A percentile compares a stretch with the other conserved stretches of the same genome.
Evolutionary conservation across 2,888 invertebrate species (phyloP).

Genomic region (Melinaea menophilus): DNA sequence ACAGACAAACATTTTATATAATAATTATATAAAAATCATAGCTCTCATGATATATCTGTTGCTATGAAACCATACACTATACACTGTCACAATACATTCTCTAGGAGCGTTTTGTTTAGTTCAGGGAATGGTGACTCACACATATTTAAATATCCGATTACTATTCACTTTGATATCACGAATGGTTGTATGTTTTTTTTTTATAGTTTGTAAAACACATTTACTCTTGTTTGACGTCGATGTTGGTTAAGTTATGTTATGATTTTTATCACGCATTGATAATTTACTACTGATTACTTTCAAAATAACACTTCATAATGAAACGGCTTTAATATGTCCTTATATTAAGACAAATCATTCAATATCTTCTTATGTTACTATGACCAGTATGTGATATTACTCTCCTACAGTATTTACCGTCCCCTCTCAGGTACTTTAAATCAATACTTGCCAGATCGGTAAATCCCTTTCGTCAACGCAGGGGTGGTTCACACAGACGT

Average conservation of each 20-base stretch:
- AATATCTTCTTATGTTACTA: conserved; percentile 17
- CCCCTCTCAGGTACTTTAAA: conserved; percentile 35
- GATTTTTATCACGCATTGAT: not conserved
- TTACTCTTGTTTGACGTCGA: not conserved
- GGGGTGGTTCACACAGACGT: conserved; percentile 25
- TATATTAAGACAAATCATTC: no score
- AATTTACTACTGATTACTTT: no score
- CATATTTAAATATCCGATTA: conserved; percentile 1
- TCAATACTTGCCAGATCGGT: conserved; percentile 35
- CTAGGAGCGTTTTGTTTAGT: conserved; percentile 2
- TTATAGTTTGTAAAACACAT: not conserved
- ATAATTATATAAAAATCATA: no score
- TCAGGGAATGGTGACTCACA: conserved; percentile 5
- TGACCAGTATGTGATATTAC: conserved; percentile 11
- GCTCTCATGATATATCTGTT: no score
- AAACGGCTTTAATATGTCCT: not conserved
- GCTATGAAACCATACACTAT: no score
- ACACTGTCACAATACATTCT: not conserved
- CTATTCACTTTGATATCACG: conserved; percentile 2
- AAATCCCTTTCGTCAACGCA: conserved; percentile 33
- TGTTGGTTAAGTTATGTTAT: not conserved
- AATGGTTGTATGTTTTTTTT: not conserved
- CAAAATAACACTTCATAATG: not conserved
- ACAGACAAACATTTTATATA: no score
- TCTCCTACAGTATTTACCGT: conserved; percentile 13